Percentiles rank a stretch among this genome's conserved stretches.
Evolutionary conservation across 2,113 vertebrate species (phyloP).

Genomic region (Romanogobio albipinnatus): DNA sequence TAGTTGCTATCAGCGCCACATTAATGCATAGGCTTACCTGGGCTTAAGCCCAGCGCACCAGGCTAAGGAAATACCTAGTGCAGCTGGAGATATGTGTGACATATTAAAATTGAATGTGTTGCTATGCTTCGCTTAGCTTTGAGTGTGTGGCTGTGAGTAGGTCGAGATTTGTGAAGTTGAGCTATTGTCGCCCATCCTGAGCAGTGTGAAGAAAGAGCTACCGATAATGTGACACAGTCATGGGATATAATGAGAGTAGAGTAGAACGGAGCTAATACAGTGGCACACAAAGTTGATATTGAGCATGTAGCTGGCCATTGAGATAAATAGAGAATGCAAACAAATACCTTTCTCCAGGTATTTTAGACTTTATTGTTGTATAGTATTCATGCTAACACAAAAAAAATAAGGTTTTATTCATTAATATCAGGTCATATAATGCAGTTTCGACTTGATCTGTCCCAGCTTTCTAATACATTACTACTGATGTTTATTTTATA

Average conservation of each 20-base stretch:
- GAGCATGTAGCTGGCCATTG: background rate
- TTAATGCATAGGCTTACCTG: background rate
- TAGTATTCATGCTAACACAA: background rate
- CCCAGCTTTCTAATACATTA: background rate
- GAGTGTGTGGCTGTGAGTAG: background rate
- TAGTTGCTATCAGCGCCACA: background rate
- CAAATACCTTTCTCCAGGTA: background rate
- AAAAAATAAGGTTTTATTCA: conserved; percentile 19
- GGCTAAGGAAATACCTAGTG: background rate
- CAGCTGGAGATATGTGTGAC: background rate
- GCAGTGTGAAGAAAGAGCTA: background rate
- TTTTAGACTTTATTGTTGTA: background rate
- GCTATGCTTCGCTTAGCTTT: background rate
- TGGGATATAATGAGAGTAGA: background rate
- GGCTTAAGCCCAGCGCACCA: background rate
- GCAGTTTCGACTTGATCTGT: conserved; percentile 11
- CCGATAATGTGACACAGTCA: background rate
- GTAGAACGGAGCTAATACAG: background rate
- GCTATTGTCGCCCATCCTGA: background rate
- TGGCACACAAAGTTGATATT: background rate
- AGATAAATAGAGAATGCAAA: background rate
- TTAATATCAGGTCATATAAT: background rate
- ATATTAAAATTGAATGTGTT: conserved; percentile 7
- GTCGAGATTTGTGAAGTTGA: background rate
- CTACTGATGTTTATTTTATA: background rate